Percentiles rank a stretch among this genome's conserved stretches.
phyloP scores from a whole-genome alignment of 2,888 invertebrate species.

The Hydrotaea diabolus region DNA sequence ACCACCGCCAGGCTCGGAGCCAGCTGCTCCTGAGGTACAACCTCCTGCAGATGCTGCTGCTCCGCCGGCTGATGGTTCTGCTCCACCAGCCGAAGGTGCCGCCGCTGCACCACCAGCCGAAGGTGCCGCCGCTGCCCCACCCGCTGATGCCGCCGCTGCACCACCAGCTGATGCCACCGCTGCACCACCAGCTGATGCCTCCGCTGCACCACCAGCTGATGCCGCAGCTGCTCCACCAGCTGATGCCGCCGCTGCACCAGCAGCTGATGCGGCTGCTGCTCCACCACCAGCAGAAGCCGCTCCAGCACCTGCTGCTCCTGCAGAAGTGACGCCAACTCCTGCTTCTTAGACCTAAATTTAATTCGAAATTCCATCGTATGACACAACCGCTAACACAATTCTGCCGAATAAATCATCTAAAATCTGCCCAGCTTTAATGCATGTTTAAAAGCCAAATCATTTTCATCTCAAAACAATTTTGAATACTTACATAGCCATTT shows the following conservation, averaged over 20 bases:
- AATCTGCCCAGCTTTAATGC: conserved; percentile 57
- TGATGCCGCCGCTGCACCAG: conserved; percentile 60
- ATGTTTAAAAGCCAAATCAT: conserved; percentile 56
- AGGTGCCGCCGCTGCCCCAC: conserved; percentile 74
- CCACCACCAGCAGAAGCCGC: conserved; percentile 69
- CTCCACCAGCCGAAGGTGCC: conserved; percentile 74
- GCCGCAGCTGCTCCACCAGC: conserved; percentile 69
- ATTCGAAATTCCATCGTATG: not conserved
- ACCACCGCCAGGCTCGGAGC: conserved; percentile 79
- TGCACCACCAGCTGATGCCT: conserved; percentile 68
- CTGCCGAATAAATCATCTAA: conserved; percentile 52
- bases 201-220: conserved; percentile 70
- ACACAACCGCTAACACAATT: conserved; percentile 45
- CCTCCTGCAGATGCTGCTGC: conserved; percentile 75
- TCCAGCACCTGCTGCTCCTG: conserved; percentile 68
- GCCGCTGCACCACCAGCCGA: conserved; percentile 76
- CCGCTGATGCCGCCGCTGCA: conserved; percentile 73
- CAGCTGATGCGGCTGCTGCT: conserved; percentile 69
- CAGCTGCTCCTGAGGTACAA: conserved; percentile 74
- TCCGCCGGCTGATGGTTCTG: conserved; percentile 76
- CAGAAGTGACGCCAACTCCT: conserved; percentile 68
- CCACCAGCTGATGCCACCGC: conserved; percentile 71
- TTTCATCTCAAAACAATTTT: conserved; percentile 31
- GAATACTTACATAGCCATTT: conserved; percentile 11
- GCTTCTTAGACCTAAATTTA: conserved; percentile 70